Conservation (phyloP, 2,888 invertebrate species). For the Apeira syringaria region DNA sequence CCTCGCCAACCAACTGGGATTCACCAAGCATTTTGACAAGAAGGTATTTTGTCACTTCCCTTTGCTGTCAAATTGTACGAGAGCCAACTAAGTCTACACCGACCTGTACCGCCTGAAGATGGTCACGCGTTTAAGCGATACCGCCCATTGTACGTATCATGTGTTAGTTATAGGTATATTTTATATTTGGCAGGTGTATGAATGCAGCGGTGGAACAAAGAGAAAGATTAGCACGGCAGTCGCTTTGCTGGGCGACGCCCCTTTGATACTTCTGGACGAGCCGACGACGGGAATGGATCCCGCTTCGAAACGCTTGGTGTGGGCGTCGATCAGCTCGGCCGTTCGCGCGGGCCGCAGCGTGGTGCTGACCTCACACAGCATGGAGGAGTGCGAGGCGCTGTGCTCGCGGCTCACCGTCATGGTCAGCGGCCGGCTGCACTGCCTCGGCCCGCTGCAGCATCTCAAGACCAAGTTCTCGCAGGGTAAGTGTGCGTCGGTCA, state of each 20-base stretch:
- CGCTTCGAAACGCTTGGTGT: conserved; percentile 90
- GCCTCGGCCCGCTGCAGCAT: conserved; percentile 88
- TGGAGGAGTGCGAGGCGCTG: conserved; percentile 93
- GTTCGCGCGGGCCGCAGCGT: conserved; percentile 88
- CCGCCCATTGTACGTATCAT: no score
- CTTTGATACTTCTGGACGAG: conserved; percentile 87
- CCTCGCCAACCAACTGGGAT: conserved; percentile 83
- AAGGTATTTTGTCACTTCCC: no score
- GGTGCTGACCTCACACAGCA: conserved; percentile 85
- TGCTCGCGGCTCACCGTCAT: conserved; percentile 91
- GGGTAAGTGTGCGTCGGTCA: conserved; percentile 64
- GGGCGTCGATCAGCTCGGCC: conserved; percentile 86
- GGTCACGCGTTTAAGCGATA: no score
- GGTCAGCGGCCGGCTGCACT: conserved; percentile 89
- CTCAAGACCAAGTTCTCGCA: conserved; percentile 80
- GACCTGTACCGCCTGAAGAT: no score
- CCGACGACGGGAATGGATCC: conserved; percentile 91
- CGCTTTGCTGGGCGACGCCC: conserved; percentile 87
- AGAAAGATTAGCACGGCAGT: conserved; percentile 90
- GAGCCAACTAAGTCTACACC: no score
- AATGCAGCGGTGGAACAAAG: conserved; percentile 90
- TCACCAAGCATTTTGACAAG: conserved; percentile 85
- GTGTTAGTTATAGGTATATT: no score
- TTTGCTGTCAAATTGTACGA: no score
- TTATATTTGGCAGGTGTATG: conserved; percentile 60